Evolutionary conservation across 2,113 vertebrate species (phyloP).

Genomic region (Rhinolophus ferrumequinum): DNA sequence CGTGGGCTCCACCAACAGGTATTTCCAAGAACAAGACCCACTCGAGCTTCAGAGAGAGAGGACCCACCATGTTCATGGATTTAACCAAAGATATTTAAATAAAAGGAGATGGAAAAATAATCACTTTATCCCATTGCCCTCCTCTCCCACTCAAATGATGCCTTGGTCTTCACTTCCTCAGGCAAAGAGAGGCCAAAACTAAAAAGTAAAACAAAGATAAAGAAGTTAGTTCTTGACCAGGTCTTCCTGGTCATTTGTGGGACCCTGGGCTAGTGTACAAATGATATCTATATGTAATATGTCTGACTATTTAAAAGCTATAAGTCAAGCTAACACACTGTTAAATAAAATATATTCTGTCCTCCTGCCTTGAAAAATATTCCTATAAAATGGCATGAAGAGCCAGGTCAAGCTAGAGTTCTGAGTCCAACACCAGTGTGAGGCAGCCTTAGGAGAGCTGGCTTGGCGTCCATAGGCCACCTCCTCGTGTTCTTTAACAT

Average conservation of each 20-base stretch:
- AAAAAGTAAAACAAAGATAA: neutral
- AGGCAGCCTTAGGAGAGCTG: neutral
- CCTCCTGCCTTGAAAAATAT: neutral
- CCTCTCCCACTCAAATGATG: neutral
- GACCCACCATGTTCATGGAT: neutral
- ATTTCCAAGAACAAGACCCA: neutral
- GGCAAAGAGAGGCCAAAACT: neutral
- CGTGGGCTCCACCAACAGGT: neutral
- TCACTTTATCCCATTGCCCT: neutral
- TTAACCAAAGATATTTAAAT: slow-evolving; percentile 16
- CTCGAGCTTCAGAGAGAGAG: neutral
- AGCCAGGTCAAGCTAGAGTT: neutral
- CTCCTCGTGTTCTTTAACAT: neutral
- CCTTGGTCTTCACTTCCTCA: neutral
- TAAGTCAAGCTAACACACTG: neutral
- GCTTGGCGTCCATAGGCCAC: rapidly evolving
- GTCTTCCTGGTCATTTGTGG: neutral
- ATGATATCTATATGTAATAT: neutral
- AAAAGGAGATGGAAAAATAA: neutral
- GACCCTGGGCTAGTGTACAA: neutral
- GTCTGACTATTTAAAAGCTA: neutral
- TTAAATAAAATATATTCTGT: neutral
- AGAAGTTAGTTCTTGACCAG: neutral
- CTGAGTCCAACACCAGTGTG: neutral
- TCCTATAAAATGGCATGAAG: neutral